Evolutionary conservation across 2,113 vertebrate genomes (phyloP).

Genomic region (Periophthalmodon schlosseri): DNA sequence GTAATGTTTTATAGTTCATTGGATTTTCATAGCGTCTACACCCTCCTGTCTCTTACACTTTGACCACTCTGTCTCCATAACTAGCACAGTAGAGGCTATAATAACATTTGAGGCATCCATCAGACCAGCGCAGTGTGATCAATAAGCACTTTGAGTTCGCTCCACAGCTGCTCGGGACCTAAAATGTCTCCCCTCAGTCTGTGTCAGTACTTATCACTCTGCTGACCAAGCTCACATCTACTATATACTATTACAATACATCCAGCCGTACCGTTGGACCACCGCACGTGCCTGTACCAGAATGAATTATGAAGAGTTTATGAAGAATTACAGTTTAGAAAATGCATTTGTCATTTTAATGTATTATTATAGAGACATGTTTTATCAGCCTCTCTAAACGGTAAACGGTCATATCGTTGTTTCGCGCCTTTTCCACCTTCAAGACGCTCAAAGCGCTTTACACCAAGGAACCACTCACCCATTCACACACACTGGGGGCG

Average conservation of each 20-base stretch:
- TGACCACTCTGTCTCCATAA: conserved; percentile 1
- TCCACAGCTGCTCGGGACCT: conserved; percentile 3
- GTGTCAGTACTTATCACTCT: conserved; percentile 6
- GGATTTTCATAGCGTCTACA: background rate
- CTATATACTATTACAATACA: conserved; percentile 2
- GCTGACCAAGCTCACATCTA: background rate
- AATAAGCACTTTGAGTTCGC: conserved; percentile 6
- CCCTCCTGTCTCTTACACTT: background rate
- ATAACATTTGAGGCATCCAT: conserved; percentile 8
- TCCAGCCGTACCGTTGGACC: background rate
- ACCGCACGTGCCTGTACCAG: background rate
- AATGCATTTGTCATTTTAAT: background rate
- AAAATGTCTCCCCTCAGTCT: conserved; percentile 8
- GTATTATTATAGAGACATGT: too few relatives aligned
- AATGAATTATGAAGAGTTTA: background rate
- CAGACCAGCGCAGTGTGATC: background rate
- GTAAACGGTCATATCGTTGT: too few relatives aligned
- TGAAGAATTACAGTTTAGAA: background rate
- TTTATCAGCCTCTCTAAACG: too few relatives aligned
- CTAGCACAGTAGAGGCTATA: background rate
- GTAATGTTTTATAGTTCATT: background rate
- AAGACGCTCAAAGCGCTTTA: too few relatives aligned
- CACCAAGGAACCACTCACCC: too few relatives aligned
- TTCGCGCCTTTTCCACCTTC: too few relatives aligned
- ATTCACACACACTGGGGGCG: too few relatives aligned